Evolutionary conservation across 2,888 invertebrate genomes (phyloP).

Genomic region (Drosophila multiciliata): DNA sequence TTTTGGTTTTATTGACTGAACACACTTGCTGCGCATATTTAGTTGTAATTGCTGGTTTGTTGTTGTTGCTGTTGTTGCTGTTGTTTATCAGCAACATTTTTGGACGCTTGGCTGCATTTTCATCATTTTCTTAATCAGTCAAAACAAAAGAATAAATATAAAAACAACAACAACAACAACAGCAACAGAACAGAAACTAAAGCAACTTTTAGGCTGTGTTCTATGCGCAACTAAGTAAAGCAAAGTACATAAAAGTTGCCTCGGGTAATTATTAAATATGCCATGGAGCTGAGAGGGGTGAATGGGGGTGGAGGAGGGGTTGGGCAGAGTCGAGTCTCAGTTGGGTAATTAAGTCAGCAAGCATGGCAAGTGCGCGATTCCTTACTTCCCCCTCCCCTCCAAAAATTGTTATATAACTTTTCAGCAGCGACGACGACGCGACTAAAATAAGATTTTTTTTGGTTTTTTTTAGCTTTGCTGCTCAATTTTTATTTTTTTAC

Average conservation of each 20-base stretch:
- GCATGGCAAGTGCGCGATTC: slow-evolving; percentile 69
- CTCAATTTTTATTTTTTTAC: not conserved
- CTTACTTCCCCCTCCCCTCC: not conserved
- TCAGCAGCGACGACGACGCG: slow-evolving; percentile 7
- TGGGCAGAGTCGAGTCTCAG: slow-evolving; percentile 36
- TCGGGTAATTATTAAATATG: slow-evolving; percentile 46
- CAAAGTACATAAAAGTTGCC: slow-evolving; percentile 16
- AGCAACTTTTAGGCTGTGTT: slow-evolving; percentile 35
- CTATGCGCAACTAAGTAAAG: slow-evolving; percentile 40
- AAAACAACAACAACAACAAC: slow-evolving; percentile 11
- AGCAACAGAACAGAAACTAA: slow-evolving; percentile 8
- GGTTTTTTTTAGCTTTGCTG: slow-evolving; percentile 5
- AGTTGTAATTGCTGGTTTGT: slow-evolving; percentile 31
- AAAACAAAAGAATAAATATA: slow-evolving; percentile 54
- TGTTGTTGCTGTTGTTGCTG: slow-evolving; percentile 29
- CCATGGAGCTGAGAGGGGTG: not conserved
- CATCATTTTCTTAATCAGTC: slow-evolving; percentile 74
- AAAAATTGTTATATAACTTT: slow-evolving; percentile 59
- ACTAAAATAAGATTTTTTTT: slow-evolving; percentile 3
- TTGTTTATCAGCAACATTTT: slow-evolving; percentile 65
- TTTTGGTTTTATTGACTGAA: slow-evolving; percentile 69
- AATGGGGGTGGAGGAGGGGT: not conserved
- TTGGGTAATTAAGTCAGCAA: slow-evolving; percentile 67
- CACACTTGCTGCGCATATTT: slow-evolving; percentile 49
- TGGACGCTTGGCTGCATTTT: slow-evolving; percentile 71